These are phyloP conservation scores for Microctonus hyperodae DNA, from an alignment of 2,888 invertebrate genomes.

Conservation along the genomic window DNA sequence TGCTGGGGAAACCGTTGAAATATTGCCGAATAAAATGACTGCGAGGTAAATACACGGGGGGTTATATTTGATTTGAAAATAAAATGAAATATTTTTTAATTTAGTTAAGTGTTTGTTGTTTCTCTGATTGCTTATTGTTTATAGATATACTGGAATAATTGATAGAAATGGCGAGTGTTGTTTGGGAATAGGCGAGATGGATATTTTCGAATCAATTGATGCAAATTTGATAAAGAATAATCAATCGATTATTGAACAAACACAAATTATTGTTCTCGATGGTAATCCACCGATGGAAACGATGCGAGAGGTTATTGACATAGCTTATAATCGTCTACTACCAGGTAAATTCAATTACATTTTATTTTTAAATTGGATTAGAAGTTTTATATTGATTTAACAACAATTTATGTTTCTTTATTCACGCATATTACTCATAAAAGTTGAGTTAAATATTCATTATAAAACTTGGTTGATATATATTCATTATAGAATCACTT, in stretches of 20 bases:
- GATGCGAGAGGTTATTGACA: slow-evolving; percentile 70
- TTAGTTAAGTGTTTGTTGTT: no score
- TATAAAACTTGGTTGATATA: not conserved
- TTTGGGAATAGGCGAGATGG: slow-evolving; percentile 86
- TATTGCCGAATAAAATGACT: slow-evolving; percentile 46
- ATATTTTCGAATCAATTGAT: slow-evolving; percentile 75
- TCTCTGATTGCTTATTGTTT: no score
- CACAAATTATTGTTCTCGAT: slow-evolving; percentile 84
- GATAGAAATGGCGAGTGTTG: slow-evolving; percentile 79
- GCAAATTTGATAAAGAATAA: slow-evolving; percentile 70
- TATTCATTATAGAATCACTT: not conserved
- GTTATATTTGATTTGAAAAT: slow-evolving; percentile 48
- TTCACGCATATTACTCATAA: not conserved
- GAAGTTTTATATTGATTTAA: not conserved
- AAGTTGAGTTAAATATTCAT: not conserved
- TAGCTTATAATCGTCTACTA: slow-evolving; percentile 69
- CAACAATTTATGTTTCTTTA: not conserved
- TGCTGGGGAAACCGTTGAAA: slow-evolving; percentile 46
- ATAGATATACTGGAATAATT: slow-evolving; percentile 80
- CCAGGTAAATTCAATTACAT: slow-evolving; percentile 68
- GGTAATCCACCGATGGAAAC: slow-evolving; percentile 79
- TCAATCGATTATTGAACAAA: slow-evolving; percentile 67
- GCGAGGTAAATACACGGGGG: no score
- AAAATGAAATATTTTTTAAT: no score
- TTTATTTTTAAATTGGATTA: not conserved